phyloP scores from a whole-genome alignment of 2,113 vertebrate species.

The Sceloporus undulatus region DNA sequence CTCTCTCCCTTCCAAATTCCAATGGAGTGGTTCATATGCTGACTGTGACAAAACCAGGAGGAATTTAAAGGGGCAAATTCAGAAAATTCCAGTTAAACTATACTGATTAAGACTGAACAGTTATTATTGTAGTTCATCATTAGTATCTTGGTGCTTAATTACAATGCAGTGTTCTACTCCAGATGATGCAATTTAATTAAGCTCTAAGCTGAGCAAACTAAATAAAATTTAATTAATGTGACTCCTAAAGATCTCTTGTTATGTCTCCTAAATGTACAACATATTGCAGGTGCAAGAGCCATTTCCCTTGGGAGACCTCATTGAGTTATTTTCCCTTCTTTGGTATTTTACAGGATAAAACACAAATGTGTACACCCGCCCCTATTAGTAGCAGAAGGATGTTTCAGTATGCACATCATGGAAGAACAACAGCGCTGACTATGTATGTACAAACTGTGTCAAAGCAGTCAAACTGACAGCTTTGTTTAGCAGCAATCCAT shows the following conservation, averaged over 20 bases:
- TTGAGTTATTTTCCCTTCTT: conserved; percentile 33
- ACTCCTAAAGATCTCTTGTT: conserved; percentile 37
- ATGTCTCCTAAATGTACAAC: conserved; percentile 37
- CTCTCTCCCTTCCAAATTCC: background rate
- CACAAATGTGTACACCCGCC: background rate
- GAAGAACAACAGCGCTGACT: conserved; percentile 4
- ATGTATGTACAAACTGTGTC: conserved; percentile 36
- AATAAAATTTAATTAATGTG: conserved; percentile 45
- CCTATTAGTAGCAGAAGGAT: background rate
- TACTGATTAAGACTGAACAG: conserved; percentile 28
- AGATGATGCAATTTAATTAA: conserved; percentile 34
- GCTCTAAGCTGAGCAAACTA: conserved; percentile 46
- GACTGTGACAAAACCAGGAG: background rate
- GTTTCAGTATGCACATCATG: conserved; percentile 21
- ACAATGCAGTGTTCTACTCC: conserved; percentile 24
- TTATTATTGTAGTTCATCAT: conserved; percentile 30
- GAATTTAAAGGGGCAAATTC: background rate
- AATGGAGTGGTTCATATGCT: background rate
- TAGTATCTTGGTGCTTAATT: conserved; percentile 20
- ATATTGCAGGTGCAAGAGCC: conserved; percentile 35
- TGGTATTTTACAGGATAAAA: conserved; percentile 2
- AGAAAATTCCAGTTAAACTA: background rate
- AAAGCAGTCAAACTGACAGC: conserved; percentile 24
- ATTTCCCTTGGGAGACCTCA: conserved; percentile 28
- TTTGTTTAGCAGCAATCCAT: conserved; percentile 32